Percentiles rank a stretch among this genome's conserved stretches.
phyloP scores from a whole-genome alignment of 2,888 invertebrate species.

The Campoplex capitator region DNA sequence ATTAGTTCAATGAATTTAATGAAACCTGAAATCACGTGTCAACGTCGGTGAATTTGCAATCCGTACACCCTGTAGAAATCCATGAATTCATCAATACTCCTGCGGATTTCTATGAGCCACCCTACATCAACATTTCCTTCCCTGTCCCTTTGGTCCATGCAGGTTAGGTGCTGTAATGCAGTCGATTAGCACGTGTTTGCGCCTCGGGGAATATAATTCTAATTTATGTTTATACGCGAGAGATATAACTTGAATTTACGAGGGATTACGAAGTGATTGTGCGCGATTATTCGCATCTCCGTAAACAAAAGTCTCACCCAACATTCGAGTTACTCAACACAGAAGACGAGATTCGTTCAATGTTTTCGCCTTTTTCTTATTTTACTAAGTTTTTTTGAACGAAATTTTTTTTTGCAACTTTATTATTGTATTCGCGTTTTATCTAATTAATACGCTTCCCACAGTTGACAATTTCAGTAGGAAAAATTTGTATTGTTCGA shows the following conservation, averaged over 20 bases:
- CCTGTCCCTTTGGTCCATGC: neutral
- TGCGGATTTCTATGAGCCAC: neutral
- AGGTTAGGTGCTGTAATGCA: constrained; percentile 4
- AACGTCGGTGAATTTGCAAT: neutral
- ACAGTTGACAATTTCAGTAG: too few species aligned
- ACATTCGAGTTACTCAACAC: neutral
- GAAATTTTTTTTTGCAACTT: neutral
- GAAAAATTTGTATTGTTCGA: too few species aligned
- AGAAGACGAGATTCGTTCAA: neutral
- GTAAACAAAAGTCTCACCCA: neutral
- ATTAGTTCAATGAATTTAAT: neutral
- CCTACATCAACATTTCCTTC: constrained; percentile 8
- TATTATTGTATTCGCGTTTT: neutral
- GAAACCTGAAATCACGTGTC: too few species aligned
- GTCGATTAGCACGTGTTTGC: constrained; percentile 36
- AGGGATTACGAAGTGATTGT: constrained; percentile 3
- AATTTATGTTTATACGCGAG: constrained; percentile 14
- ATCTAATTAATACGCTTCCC: too few species aligned
- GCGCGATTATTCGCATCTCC: neutral
- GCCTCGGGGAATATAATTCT: constrained; percentile 30
- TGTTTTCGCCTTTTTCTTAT: neutral
- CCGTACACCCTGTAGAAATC: neutral
- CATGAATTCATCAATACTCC: neutral
- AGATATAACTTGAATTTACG: constrained; percentile 30
- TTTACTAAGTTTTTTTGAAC: neutral